phyloP scores from a whole-genome alignment of 2,797 vertebrate species.

The Brachyrhaphis roseni region DNA sequence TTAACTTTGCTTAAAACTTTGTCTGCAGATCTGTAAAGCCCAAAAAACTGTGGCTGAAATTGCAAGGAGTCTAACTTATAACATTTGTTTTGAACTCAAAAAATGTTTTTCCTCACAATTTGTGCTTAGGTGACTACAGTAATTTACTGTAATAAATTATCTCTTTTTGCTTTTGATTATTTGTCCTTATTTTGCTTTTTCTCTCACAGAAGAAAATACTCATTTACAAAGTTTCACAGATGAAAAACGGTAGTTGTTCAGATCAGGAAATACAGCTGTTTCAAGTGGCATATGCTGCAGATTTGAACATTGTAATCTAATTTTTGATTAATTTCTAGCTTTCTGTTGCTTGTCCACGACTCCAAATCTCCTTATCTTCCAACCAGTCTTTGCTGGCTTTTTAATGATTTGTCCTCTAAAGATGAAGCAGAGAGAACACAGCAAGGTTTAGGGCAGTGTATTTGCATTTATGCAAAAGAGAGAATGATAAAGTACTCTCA shows the following conservation, averaged over 20 bases:
- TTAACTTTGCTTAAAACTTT: neutral
- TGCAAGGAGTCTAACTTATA: neutral
- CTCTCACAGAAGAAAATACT: constrained; percentile 14
- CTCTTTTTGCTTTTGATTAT: constrained; percentile 70
- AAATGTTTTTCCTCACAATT: neutral
- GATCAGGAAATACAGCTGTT: neutral
- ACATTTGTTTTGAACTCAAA: neutral
- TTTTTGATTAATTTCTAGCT: constrained; percentile 14
- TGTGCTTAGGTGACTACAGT: neutral
- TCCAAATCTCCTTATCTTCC: constrained; percentile 22
- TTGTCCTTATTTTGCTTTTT: constrained; percentile 31
- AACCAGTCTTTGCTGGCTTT: neutral
- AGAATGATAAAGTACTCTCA: constrained; percentile 69
- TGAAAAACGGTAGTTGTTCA: constrained; percentile 20
- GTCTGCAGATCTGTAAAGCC: neutral
- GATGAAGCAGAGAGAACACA: constrained; percentile 52
- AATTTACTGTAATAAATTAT: constrained; percentile 64
- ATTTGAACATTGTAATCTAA: constrained; percentile 11
- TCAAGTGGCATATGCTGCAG: neutral
- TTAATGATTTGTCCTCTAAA: constrained; percentile 45
- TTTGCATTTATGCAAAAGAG: constrained; percentile 70
- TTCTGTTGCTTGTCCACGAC: neutral
- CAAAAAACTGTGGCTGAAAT: neutral
- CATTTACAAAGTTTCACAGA: constrained; percentile 18
- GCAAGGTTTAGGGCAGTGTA: constrained; percentile 51